Base-by-base conservation (phyloP, 2,113 vertebrate genomes). In the Hyaena hyaena region DNA sequence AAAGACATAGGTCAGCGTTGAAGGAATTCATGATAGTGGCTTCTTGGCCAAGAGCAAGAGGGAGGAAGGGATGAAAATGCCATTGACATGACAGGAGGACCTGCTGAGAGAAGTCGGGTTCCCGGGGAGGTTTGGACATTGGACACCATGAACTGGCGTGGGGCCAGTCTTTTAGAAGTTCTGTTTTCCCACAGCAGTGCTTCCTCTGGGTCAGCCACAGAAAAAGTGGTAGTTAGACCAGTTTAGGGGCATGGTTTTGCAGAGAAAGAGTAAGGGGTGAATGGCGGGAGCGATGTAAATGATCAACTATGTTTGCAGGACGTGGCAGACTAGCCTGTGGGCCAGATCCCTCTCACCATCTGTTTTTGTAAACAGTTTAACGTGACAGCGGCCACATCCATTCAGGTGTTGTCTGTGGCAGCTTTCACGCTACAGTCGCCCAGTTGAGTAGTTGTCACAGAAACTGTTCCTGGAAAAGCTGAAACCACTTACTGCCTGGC, bases 151-250 rank as follows among this genome's bases (percentile, higher is more conserved):
- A 61, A 63, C 76, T 55, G 77, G 84, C 95, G 35, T 23, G n/a
- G 33, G 45, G 19, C 39, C 33, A 10, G 14, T 80, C 69, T 90
- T 88, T 69, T 53, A 26, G 66, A 48, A 92, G 63, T 81, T 79
- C 10, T 9, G 15, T 79, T 85, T 95, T 92, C 45, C 28, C 68
- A 63, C 21, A 92, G 39, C 14, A 74, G 0, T 58, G 50, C 74
- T 19, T 81, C 2, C 28, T 61, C 26, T 66, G 8, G 14, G 28
- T 68, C 93, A 95, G 26, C 15, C 9, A 19, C 35, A 63, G 61
- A 58, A 35, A 53, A 93, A 43, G 65, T 76, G 35, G 58, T 95
- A 48, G 21, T 48, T 93, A 82, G 81, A 76, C 28, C 21, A 55
- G 6, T 65, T 90, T 2, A 61, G 10, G n/a, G 23, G 71, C 65